phyloP scores from a whole-genome alignment of 1,140 invertebrate species.

The Gerris buenoi region DNA sequence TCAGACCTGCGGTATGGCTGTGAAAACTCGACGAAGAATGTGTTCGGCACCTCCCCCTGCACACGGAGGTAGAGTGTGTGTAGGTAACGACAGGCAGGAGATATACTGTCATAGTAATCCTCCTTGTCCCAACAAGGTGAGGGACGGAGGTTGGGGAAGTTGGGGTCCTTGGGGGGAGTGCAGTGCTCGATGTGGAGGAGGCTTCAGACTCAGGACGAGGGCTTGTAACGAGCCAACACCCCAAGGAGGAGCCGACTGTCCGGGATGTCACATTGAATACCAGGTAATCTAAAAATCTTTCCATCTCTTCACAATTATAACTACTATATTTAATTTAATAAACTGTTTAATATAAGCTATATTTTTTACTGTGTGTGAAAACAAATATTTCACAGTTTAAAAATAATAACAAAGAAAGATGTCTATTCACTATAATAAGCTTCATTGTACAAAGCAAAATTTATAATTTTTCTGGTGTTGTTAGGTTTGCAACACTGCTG shows the following conservation, averaged over 20 bases:
- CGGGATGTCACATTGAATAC: constrained; percentile 40
- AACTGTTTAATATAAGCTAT: too few species aligned
- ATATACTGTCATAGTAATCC: constrained; percentile 60
- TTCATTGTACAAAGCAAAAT: neutral
- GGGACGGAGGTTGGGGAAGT: constrained; percentile 55
- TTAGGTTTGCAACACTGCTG: constrained; percentile 47
- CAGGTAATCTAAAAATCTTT: constrained; percentile 19
- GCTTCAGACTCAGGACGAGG: constrained; percentile 34
- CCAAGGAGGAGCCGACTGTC: constrained; percentile 45
- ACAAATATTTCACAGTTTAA: too few species aligned
- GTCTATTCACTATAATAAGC: too few species aligned
- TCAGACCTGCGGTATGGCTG: constrained; percentile 55
- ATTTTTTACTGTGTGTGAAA: too few species aligned
- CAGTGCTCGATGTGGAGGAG: constrained; percentile 38
- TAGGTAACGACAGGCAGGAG: constrained; percentile 60
- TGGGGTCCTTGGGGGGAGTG: constrained; percentile 58
- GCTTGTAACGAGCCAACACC: constrained; percentile 49
- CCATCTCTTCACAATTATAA: too few species aligned
- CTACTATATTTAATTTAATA: too few species aligned
- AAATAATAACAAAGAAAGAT: too few species aligned
- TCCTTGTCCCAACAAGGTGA: constrained; percentile 54
- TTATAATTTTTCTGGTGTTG: too few species aligned
- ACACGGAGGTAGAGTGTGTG: constrained; percentile 67
- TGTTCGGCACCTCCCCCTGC: constrained; percentile 70
- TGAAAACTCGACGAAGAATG: constrained; percentile 58